Base-by-base conservation (phyloP, 2,113 vertebrate genomes). In the Anarhynchus alexandrinus region DNA sequence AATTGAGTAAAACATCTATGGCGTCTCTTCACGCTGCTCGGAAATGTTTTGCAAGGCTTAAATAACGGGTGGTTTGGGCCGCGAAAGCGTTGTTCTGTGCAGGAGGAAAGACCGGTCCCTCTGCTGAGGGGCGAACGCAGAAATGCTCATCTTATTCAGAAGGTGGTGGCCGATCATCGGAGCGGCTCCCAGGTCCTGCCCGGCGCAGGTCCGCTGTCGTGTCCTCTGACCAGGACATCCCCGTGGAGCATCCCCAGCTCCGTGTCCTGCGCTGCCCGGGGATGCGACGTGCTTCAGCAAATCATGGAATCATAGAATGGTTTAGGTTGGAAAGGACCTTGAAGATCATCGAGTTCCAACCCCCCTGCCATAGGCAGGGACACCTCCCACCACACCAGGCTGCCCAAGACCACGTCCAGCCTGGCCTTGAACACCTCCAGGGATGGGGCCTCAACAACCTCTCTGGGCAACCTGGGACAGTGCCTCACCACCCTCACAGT, bases 51-150 rank as follows among this genome's bases (percentile, higher is more conserved):
- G 32, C 47, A 30, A 45, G 70, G 71, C 40, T 73, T 64, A 45
- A 70, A 29, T 23, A 58, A 29, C 2, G 42, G 36, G 4, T 57
- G 34, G 30, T 0, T 71, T 25, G 40, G 77, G 15, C 7, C 0
- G 0, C 3, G 21, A 15, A n/a, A 45, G 36, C 0, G 0, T 22
- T 6, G 3, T 4, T 40, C 29, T 20, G n/a, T 5, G 40, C 32
- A 7, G 40, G 21, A 80, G 43, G 72, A 32, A 71, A 20, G 65
- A 79, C 7, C 43, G 8, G 77, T 32, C 51, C 77, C 70, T 67
- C 34, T 54, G 18, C 6, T 30, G 61, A 59, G 52, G 47, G 49
- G 12, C 25, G 64, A 36, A 21, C 1, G 6, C 66, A 36, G 57
- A 69, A 83, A 71, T 1, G 45, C 65, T 62, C 19, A 0, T 10